Evolutionary conservation across 2,888 invertebrate species (phyloP), one percentile per base, ranked within the genome.

Genomic region (Acanthosepion lycidas): DNA sequence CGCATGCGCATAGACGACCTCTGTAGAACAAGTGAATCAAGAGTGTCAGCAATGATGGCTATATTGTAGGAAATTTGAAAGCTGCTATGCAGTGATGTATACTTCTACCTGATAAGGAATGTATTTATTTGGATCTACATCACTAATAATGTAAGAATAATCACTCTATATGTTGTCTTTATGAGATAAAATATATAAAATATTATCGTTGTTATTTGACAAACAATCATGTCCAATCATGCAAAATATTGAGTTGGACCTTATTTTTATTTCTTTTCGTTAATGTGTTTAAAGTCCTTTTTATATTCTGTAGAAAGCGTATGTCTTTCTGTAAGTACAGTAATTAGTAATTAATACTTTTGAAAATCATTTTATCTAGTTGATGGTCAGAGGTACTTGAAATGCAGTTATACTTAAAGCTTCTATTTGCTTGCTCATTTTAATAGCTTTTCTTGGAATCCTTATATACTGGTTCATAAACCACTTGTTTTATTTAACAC

Each of bases 1-100:
- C 64, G 94, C 94, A 94, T 94, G 94, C 94, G 94, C 94, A 94
- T 64, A 64, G 51, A 94, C 64, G 94, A 94, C 94, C 94, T 94
- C 64, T 94, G 93, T 93, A 93, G 93, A 93, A 93, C 93, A 49
- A 93, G 51, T 51, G 93, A 93, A 93, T 49, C 9, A 51, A 92
- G 93, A 93, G 78, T 93, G 53, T 93, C 49, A 53, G 93, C 51
- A 93, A 93, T n/a, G 93, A 93, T 93, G 93, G 51, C 93, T 93
- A 93, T 51, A 53, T 93, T 53, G 53, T 93, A 93, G 51, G 93
- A 93, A 93, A 93, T 93, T 93, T 93, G 53, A 93, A 93, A 93
- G 51, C 51, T 49, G 93, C n/a, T 53, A 23, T 42, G 28, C 33
- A 33, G 28, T 93, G 93, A n/a, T 49, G 53, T 93, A 93, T 93